Conservation (phyloP, 2,113 vertebrate species). For the Myotis yumanensis region DNA sequence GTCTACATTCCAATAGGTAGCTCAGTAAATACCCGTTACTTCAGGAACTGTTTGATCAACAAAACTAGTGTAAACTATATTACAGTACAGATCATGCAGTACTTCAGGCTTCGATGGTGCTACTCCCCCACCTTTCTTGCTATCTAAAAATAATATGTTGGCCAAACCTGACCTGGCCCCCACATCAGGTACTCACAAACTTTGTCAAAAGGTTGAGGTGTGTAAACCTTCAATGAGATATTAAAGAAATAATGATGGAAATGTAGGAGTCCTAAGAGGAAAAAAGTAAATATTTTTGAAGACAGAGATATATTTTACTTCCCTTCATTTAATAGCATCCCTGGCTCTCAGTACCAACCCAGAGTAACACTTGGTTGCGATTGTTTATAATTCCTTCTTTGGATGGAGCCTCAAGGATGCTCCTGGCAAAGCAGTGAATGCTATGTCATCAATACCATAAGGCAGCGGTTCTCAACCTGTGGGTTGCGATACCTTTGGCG, state of each 20-base stretch:
- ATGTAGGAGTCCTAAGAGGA: not conserved
- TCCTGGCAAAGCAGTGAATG: not conserved
- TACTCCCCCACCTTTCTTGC: not conserved
- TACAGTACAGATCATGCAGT: not conserved
- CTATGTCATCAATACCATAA: not conserved
- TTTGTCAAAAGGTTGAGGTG: not conserved
- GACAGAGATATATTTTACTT: not conserved
- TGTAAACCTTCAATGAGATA: not conserved
- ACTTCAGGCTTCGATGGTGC: not conserved
- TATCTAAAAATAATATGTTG: not conserved
- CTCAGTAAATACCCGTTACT: not conserved
- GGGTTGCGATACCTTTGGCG: too few relatives aligned
- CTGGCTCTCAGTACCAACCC: not conserved
- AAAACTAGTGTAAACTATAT: not conserved
- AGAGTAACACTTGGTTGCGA: not conserved
- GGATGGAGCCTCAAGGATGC: not conserved
- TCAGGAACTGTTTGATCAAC: not conserved
- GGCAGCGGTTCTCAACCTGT: too few relatives aligned
- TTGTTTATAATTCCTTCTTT: conserved; percentile 10
- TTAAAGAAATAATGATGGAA: not conserved
- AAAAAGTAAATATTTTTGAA: not conserved
- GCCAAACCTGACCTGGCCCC: not conserved
- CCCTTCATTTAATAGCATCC: not conserved
- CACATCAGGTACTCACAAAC: not conserved
- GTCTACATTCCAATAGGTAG: not conserved